These are phyloP conservation scores for Eristalis intricaria DNA, from an alignment of 2,888 invertebrate species.

Conservation along the genomic window DNA sequence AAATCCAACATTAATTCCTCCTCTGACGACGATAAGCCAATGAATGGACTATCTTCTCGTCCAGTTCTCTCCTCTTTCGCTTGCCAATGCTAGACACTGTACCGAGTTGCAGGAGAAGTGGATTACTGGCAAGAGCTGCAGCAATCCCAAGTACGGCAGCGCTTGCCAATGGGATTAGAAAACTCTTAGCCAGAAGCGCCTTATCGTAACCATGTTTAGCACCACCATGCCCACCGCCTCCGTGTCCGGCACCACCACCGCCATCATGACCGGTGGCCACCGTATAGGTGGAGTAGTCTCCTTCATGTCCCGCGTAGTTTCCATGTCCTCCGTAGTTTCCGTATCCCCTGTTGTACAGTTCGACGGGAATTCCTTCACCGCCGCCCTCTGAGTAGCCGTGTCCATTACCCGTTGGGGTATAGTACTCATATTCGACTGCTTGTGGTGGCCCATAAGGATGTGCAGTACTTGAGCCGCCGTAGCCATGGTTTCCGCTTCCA, in stretches of 20 bases:
- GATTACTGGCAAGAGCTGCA: slow-evolving; percentile 89
- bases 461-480: slow-evolving; percentile 65
- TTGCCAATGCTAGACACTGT: slow-evolving; percentile 84
- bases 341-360: slow-evolving; percentile 76
- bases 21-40: slow-evolving; percentile 56
- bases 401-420: slow-evolving; percentile 59
- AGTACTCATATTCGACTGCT: slow-evolving; percentile 72
- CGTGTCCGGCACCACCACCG: slow-evolving; percentile 58
- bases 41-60: slow-evolving; percentile 46
- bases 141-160: slow-evolving; percentile 91
- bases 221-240: slow-evolving; percentile 51
- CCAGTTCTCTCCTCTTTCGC: slow-evolving; percentile 75
- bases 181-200: slow-evolving; percentile 82
- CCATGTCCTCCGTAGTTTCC: slow-evolving; percentile 32
- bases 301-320: slow-evolving; percentile 74
- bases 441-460: slow-evolving; percentile 73
- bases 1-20: slow-evolving; percentile 46
- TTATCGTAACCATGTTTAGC: slow-evolving; percentile 75
- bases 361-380: slow-evolving; percentile 77
- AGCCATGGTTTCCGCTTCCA: slow-evolving; percentile 79
- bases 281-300: slow-evolving; percentile 49
- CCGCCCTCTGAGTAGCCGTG: slow-evolving; percentile 73
- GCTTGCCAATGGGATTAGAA: slow-evolving; percentile 89
- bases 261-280: slow-evolving; percentile 28
- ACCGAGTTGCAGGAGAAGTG: slow-evolving; percentile 89